Conservation (phyloP, 2,113 vertebrate species). For the Colistium nudipinnis region DNA sequence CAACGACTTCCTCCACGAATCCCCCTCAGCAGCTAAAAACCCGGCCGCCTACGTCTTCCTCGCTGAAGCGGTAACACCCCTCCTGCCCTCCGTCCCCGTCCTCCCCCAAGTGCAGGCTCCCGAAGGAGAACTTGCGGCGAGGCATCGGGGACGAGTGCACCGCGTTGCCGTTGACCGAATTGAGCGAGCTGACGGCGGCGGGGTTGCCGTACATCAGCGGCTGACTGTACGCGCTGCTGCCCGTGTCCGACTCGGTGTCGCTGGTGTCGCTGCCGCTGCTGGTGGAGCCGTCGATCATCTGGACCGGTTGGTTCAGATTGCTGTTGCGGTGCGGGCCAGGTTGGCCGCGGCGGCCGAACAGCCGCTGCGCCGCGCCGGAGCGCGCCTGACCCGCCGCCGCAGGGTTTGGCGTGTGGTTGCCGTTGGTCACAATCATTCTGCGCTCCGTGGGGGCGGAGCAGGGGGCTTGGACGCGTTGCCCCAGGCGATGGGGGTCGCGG, state of each 20-base stretch:
- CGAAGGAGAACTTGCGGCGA: slow-evolving; percentile 78
- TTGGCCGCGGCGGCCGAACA: slow-evolving; percentile 69
- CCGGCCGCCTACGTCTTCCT: slow-evolving; percentile 77
- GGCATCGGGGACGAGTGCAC: slow-evolving; percentile 51
- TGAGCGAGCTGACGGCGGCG: slow-evolving; percentile 76
- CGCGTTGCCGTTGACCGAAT: slow-evolving; percentile 58
- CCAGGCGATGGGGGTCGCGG: slow-evolving; percentile 41
- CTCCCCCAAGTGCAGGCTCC: slow-evolving; percentile 82
- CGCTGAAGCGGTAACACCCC: slow-evolving; percentile 80
- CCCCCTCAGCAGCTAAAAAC: slow-evolving; percentile 81
- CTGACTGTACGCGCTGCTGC: slow-evolving; percentile 78
- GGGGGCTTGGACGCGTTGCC: slow-evolving; percentile 41
- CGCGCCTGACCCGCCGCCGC: slow-evolving; percentile 68
- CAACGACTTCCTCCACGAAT: not conserved
- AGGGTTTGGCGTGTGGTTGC: slow-evolving; percentile 64
- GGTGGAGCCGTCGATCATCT: slow-evolving; percentile 87
- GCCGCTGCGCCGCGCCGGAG: slow-evolving; percentile 68
- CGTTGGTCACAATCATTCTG: slow-evolving; percentile 77
- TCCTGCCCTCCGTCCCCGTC: slow-evolving; percentile 68
- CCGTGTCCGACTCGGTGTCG: slow-evolving; percentile 87
- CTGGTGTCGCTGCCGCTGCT: slow-evolving; percentile 92
- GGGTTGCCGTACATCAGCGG: slow-evolving; percentile 85
- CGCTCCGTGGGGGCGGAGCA: slow-evolving; percentile 76
- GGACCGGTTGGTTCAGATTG: slow-evolving; percentile 81
- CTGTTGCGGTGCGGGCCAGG: slow-evolving; percentile 13